phyloP scores from a whole-genome alignment of 2,113 vertebrate species.

The Drymodes brunneopygia region DNA sequence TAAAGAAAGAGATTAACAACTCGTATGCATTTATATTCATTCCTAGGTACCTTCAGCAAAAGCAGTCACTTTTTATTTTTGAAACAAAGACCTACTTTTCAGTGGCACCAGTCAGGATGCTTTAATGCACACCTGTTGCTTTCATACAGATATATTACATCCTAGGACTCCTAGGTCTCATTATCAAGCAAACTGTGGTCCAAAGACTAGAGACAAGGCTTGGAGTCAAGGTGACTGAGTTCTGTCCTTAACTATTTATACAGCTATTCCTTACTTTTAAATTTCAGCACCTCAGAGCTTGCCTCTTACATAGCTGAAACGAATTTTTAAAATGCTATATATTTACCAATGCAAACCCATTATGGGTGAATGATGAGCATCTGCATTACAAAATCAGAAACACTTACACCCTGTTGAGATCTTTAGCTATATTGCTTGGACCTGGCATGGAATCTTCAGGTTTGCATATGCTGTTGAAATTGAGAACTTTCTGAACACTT shows the following conservation, averaged over 20 bases:
- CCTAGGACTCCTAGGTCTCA: background rate
- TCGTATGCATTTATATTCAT: background rate
- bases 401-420: conserved; percentile 81
- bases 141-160: background rate
- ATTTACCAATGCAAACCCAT: background rate
- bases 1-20: background rate
- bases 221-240: background rate
- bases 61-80: background rate
- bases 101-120: background rate
- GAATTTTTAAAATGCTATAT: background rate
- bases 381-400: background rate
- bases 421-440: conserved; percentile 74
- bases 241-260: background rate
- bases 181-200: background rate
- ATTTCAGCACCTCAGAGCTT: background rate
- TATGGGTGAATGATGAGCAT: background rate
- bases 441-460: conserved; percentile 75
- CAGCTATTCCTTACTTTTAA: background rate
- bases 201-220: background rate
- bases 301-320: background rate
- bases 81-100: background rate
- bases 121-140: background rate
- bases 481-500: conserved; percentile 77
- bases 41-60: background rate
- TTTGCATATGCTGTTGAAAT: conserved; percentile 78